These are phyloP conservation scores for Girardia tigrina DNA, from an alignment of 2,888 invertebrate genomes.

Conservation along the genomic window DNA sequence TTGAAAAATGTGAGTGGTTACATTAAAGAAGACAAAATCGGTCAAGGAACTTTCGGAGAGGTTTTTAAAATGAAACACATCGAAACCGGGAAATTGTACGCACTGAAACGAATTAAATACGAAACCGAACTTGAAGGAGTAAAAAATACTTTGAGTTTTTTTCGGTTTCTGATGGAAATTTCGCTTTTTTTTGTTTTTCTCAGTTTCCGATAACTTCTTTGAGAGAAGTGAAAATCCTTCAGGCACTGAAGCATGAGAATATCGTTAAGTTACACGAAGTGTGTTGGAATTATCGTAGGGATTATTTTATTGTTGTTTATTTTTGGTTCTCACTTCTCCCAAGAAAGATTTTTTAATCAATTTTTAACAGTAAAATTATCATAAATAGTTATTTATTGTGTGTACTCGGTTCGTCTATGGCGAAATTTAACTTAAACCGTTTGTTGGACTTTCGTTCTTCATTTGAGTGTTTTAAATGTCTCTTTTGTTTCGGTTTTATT, in stretches of 20 bases:
- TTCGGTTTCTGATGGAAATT: not conserved
- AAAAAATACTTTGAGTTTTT: slow-evolving; percentile 40
- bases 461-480: too few relatives aligned
- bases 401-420: too few relatives aligned
- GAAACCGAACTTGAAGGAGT: slow-evolving; percentile 98
- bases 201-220: slow-evolving; percentile 94
- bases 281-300: not conserved
- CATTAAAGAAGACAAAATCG: slow-evolving; percentile 62
- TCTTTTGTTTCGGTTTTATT: too few relatives aligned
- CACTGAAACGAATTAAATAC: slow-evolving; percentile 96
- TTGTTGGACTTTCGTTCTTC: too few relatives aligned
- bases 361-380: too few relatives aligned
- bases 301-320: not conserved
- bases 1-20: not conserved
- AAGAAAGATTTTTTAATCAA: too few relatives aligned
- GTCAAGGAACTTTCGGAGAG: slow-evolving; percentile 95
- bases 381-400: too few relatives aligned
- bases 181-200: slow-evolving; percentile 45
- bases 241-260: slow-evolving; percentile 83
- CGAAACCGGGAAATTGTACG: slow-evolving; percentile 67
- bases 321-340: too few relatives aligned
- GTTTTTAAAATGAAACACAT: slow-evolving; percentile 89
- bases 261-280: slow-evolving; percentile 68
- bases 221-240: slow-evolving; percentile 85
- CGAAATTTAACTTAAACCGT: too few relatives aligned